A percentile compares a stretch with the other conserved stretches of the same genome.
Evolutionary conservation across 2,797 vertebrate genomes (phyloP).

Genomic region (Distichodus sexfasciatus): DNA sequence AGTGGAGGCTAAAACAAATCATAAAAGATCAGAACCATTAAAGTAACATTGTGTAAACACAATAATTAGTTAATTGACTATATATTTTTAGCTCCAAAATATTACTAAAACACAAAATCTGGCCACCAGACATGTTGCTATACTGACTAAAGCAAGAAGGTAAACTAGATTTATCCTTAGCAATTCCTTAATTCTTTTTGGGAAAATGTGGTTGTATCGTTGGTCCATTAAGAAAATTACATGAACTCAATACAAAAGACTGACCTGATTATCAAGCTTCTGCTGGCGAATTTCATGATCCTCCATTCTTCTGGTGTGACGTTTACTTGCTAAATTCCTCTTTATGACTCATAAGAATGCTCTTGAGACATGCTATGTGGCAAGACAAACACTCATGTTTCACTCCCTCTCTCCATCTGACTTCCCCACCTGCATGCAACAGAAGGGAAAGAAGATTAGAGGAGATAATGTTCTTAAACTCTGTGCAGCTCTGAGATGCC

Average conservation of each 20-base stretch:
- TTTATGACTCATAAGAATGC: not conserved
- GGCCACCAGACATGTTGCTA: no score
- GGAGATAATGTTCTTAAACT: constrained; percentile 77
- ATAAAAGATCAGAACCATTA: no score
- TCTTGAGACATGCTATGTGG: constrained; percentile 18
- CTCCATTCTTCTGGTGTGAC: constrained; percentile 63
- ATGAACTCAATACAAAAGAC: not conserved
- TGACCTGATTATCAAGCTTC: constrained; percentile 79
- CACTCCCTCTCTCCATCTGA: constrained; percentile 53
- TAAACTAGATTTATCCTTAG: constrained; percentile 11
- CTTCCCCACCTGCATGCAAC: constrained; percentile 67
- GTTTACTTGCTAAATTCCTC: not conserved
- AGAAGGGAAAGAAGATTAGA: constrained; percentile 81
- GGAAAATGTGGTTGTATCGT: no score
- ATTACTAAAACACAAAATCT: no score
- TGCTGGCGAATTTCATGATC: constrained; percentile 71
- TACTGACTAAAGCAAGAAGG: no score
- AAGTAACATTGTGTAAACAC: no score
- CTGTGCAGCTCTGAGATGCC: constrained; percentile 19
- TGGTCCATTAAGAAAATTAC: not conserved
- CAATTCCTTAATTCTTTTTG: no score
- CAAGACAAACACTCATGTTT: constrained; percentile 3
- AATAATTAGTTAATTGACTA: no score
- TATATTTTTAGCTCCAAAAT: no score
- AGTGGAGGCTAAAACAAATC: no score